These are phyloP conservation scores for Kuschelorhynchus macadamiae DNA, from an alignment of 2,888 invertebrate genomes.

Conservation along the genomic window DNA sequence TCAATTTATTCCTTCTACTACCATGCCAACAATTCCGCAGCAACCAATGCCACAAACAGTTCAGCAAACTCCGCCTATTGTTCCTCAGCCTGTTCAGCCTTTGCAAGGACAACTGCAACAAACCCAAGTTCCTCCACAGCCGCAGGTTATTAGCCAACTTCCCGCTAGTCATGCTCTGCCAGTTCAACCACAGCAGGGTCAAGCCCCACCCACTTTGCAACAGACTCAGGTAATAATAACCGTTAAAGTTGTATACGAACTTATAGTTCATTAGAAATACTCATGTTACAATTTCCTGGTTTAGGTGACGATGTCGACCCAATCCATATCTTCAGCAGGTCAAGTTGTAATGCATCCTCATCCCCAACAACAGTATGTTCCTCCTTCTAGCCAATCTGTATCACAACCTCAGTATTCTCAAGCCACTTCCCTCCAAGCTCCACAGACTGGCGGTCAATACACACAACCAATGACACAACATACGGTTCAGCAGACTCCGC, in stretches of 20 bases:
- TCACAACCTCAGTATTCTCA: conserved; percentile 50
- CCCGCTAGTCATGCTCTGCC: conserved; percentile 9
- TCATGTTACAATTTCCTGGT: background rate
- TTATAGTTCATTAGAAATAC: too few relatives aligned
- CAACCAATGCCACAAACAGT: conserved; percentile 8
- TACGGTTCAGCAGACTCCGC: conserved; percentile 33
- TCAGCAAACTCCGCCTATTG: conserved; percentile 56
- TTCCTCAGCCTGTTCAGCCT: conserved; percentile 11
- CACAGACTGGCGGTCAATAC: conserved; percentile 21
- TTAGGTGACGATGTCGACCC: background rate
- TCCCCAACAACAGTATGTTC: conserved; percentile 20
- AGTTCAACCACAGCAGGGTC: conserved; percentile 44
- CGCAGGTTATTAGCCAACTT: conserved; percentile 15
- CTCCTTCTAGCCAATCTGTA: conserved; percentile 47
- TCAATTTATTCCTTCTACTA: conserved; percentile 29
- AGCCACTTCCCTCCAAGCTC: conserved; percentile 37
- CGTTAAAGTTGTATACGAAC: too few relatives aligned
- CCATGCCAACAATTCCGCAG: conserved; percentile 17
- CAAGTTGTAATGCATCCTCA: background rate
- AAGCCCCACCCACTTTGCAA: conserved; percentile 9
- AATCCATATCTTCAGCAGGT: background rate
- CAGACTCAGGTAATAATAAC: conserved; percentile 10
- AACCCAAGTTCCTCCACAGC: conserved; percentile 10
- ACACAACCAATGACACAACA: conserved; percentile 42
- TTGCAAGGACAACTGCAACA: conserved; percentile 13